Percentiles rank a stretch among this genome's conserved stretches.
These are phyloP conservation scores for Scomberomorus guttatus DNA, from an alignment of 2,797 vertebrate genomes.

Conservation along the genomic window DNA sequence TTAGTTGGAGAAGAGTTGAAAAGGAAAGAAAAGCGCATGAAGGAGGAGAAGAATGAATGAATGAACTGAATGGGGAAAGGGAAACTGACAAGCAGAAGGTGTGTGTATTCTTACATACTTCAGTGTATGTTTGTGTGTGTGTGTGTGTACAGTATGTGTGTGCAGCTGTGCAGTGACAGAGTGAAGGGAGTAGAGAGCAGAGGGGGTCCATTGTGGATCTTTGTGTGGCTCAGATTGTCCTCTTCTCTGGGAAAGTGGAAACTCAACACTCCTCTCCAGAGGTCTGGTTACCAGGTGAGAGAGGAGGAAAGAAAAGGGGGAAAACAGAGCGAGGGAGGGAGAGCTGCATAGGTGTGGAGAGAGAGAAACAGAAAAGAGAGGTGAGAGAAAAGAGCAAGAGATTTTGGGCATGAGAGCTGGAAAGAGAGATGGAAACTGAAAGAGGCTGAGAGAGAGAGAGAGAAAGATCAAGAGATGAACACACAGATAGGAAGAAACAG, in stretches of 20 bases:
- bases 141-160: conserved; percentile 45
- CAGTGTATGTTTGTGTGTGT: conserved; percentile 29
- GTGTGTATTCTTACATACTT: conserved; percentile 31
- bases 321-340: conserved; percentile 60
- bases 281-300: conserved; percentile 87
- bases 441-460: conserved; percentile 22
- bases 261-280: conserved; percentile 85
- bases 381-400: conserved; percentile 49
- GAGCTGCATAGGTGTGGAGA: conserved; percentile 75
- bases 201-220: conserved; percentile 82
- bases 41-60: conserved; percentile 16
- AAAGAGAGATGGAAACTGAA: conserved; percentile 51
- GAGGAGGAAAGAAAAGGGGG: conserved; percentile 77
- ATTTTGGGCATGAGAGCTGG: conserved; percentile 52
- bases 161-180: conserved; percentile 68
- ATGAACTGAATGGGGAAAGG: conserved; percentile 6
- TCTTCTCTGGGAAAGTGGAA: conserved; percentile 88
- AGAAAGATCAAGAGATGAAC: conserved; percentile 48
- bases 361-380: conserved; percentile 61
- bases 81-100: conserved; percentile 32
- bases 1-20: conserved; percentile 13
- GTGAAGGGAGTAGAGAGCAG: conserved; percentile 76
- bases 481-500: conserved; percentile 50
- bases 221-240: conserved; percentile 86
- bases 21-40: background rate